Evolutionary conservation across 2,113 vertebrate species (phyloP).

Genomic region (Cyphomyrus plagiostoma): DNA sequence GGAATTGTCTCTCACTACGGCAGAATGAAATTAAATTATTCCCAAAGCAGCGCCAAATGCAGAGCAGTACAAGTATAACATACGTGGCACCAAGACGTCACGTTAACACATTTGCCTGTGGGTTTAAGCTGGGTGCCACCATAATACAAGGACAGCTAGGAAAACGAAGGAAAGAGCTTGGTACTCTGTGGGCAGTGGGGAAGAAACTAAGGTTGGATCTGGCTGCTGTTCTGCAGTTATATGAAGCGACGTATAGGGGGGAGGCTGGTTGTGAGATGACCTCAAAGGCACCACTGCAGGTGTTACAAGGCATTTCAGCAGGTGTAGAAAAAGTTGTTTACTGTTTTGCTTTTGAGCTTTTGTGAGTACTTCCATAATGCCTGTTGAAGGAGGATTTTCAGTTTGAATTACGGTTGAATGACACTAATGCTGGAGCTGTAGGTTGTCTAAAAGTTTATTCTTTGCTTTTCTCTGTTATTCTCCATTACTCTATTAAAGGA

Average conservation of each 20-base stretch:
- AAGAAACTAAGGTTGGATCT: background rate
- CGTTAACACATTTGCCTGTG: background rate
- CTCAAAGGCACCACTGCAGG: background rate
- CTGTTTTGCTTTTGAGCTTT: background rate
- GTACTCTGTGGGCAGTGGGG: background rate
- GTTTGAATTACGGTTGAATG: background rate
- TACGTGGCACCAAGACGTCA: background rate
- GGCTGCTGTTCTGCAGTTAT: background rate
- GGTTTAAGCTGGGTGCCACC: background rate
- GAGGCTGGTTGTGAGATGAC: background rate
- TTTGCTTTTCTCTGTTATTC: background rate
- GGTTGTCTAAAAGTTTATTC: background rate
- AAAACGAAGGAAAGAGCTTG: background rate
- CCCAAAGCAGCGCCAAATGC: background rate
- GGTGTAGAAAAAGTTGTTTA: background rate
- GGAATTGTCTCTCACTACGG: background rate
- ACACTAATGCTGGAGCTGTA: background rate
- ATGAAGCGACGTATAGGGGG: background rate
- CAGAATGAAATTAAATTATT: constrained; percentile 2
- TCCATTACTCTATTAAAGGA: background rate
- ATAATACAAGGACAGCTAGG: background rate
- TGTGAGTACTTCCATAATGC: background rate
- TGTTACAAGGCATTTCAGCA: background rate
- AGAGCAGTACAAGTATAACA: background rate
- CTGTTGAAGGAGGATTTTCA: background rate